Percentiles rank a stretch among this genome's conserved stretches.
phyloP scores from a whole-genome alignment of 2,888 invertebrate species.

The Leptinotarsa haldemani region DNA sequence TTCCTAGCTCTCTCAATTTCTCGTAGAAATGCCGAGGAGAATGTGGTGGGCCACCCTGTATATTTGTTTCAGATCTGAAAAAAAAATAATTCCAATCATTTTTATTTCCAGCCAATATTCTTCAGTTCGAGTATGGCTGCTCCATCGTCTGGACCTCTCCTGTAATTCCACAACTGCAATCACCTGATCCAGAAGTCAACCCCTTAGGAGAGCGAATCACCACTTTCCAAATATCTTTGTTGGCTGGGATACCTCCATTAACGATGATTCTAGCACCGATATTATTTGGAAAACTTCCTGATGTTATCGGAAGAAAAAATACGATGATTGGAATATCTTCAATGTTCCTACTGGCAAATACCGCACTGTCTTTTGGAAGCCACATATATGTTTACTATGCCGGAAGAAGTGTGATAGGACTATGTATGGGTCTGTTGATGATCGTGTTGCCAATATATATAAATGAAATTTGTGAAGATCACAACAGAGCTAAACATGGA shows the following conservation, averaged over 20 bases:
- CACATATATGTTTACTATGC: conserved; percentile 60
- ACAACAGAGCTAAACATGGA: conserved; percentile 32
- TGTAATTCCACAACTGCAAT: conserved; percentile 42
- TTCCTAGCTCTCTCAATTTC: too few relatives aligned
- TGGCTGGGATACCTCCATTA: conserved; percentile 42
- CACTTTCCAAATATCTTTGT: conserved; percentile 41
- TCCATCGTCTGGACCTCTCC: conserved; percentile 47
- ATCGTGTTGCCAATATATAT: conserved; percentile 50
- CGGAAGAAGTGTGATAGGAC: conserved; percentile 54
- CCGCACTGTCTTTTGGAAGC: conserved; percentile 37
- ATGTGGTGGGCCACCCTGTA: too few relatives aligned
- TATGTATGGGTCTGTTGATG: conserved; percentile 54
- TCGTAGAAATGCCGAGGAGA: too few relatives aligned
- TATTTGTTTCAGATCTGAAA: background rate
- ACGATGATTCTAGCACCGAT: conserved; percentile 40
- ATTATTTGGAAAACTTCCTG: conserved; percentile 35
- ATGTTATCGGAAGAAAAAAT: conserved; percentile 72
- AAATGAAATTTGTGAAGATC: conserved; percentile 37
- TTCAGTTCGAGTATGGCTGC: background rate
- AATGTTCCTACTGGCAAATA: conserved; percentile 70
- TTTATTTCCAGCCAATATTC: background rate
- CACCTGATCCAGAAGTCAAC: conserved; percentile 37
- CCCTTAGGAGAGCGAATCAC: conserved; percentile 43
- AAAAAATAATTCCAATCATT: background rate
- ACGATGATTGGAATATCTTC: conserved; percentile 72